Base-by-base conservation (phyloP, 2,888 invertebrate species). In the Patella depressa region DNA sequence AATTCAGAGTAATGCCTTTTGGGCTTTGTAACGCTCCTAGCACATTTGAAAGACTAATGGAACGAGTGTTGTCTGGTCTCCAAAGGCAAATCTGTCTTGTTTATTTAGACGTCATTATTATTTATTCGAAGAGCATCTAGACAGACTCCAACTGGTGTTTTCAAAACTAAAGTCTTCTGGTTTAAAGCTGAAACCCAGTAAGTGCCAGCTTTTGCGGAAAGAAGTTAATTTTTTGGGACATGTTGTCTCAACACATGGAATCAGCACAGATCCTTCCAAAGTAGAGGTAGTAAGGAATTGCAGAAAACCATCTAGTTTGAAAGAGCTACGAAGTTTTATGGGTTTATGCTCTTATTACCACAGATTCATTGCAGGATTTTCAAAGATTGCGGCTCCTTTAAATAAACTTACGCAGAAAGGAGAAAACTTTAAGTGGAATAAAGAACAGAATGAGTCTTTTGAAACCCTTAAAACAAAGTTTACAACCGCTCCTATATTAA, bases 101-200 rank as follows among this genome's bases (percentile, higher is more conserved):
- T n/a, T n/a, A n/a, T n/a, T n/a, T n/a, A n/a, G n/a, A n/a, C n/a
- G n/a, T n/a, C n/a, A n/a, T n/a, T n/a, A n/a, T n/a, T n/a, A n/a
- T n/a, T n/a, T n/a, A n/a, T n/a, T n/a, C n/a, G n/a, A n/a, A n/a
- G n/a, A n/a, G n/a, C n/a, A n/a, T n/a, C n/a, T n/a, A n/a, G n/a
- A n/a, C n/a, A n/a, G n/a, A n/a, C n/a, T n/a, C n/a, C n/a, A n/a
- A n/a, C n/a, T n/a, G n/a, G 83, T 86, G 15, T 80, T 86, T 54
- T 45, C 74, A 15, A 72, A 80, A 19, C 78, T 85, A 19, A 53
- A 77, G n/a, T 54, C 73, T 15, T 81, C 81, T 65, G 81, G 80
- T 24, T 76, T 88, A 45, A 85, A 79, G 53, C 65, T 87, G 12
- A 82, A 85, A 72, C 80, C 82, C 5, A 79, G 72, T 29, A 87